Base-by-base conservation (phyloP, 1,140 invertebrate genomes). In the Drosophila simulans region DNA sequence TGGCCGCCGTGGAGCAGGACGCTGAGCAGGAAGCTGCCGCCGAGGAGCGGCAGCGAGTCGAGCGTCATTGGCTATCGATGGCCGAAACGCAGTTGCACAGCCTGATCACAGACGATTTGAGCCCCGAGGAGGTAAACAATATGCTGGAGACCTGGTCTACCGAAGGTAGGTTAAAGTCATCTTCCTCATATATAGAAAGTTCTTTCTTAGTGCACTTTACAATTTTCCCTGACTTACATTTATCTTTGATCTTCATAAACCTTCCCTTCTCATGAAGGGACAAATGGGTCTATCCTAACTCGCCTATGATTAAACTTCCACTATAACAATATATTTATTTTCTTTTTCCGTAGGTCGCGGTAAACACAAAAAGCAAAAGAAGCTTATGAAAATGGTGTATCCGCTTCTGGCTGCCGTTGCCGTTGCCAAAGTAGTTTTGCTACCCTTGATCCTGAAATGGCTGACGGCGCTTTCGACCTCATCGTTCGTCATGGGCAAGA, bases 371-470 rank as follows among this genome's bases (percentile, higher is more conserved):
- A 89, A 84, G 40, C 74, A 89, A 13, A 82, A 88, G 51, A 91
- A 91, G 53, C 48, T 90, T 8, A 39, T 78, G 4, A 92, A 92
- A 65, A 77, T 77, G 54, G 35, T 92, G 0, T 91, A 86, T 39
- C 95, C 95, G 0, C 52, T 95, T 42, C 79, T 96, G 13, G 78
- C 95, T n/a, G 95, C 94, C 0, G 91, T 94, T 11, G 75, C 95
- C 12, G 82, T 95, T 12, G 94, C 95, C 4, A 95, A 95, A 76
- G 93, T 94, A 43, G 90, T 95, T 7, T 49, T 95, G 2, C 74
- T 95, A 53, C 95, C 95, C 1, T 85, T 95, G n/a, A 93, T 94
- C 13, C 75, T 95, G 51, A 95, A 95, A 75, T 93, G 93, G 17
- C 75, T 96, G 10, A 94, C 94, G 4, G 93, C 95, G 49, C 79